Percentiles rank a stretch among this genome's conserved stretches.
Conservation (phyloP, 2,113 vertebrate genomes). For the Pungitius pungitius region DNA sequence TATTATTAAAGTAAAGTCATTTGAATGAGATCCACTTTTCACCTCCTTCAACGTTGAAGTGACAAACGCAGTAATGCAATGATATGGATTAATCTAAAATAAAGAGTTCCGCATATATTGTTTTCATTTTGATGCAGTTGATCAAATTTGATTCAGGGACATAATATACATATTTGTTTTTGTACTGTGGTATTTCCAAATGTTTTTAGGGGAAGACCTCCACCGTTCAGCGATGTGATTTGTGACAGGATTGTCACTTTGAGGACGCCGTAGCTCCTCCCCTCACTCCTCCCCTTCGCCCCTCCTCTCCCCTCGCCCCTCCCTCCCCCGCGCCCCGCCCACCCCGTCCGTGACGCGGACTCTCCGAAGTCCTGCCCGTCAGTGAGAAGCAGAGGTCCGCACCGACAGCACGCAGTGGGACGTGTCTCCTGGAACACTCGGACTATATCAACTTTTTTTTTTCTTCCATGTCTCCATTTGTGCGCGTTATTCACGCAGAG, state of each 20-base stretch:
- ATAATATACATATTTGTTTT: too few relatives aligned
- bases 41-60: too few relatives aligned
- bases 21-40: background rate
- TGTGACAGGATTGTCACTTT: background rate
- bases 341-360: slow-evolving; percentile 67
- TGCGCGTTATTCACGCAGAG: background rate
- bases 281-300: too few relatives aligned
- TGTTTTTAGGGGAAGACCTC: background rate
- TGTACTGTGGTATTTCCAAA: background rate
- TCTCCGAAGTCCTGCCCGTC: slow-evolving; percentile 79
- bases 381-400: slow-evolving; percentile 71
- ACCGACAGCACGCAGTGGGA: slow-evolving; percentile 25
- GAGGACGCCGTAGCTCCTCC: slow-evolving; percentile 62
- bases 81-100: background rate
- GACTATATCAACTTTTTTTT: slow-evolving; percentile 29
- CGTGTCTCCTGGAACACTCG: slow-evolving; percentile 6
- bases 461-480: background rate
- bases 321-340: slow-evolving; percentile 35
- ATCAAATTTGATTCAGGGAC: background rate
- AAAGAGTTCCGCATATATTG: background rate
- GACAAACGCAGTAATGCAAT: background rate
- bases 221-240: background rate
- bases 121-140: background rate
- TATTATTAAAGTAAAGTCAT: background rate
- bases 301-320: background rate